Evolutionary conservation across 2,797 vertebrate species (phyloP).

Genomic region (Phyllotis vaccarum): DNA sequence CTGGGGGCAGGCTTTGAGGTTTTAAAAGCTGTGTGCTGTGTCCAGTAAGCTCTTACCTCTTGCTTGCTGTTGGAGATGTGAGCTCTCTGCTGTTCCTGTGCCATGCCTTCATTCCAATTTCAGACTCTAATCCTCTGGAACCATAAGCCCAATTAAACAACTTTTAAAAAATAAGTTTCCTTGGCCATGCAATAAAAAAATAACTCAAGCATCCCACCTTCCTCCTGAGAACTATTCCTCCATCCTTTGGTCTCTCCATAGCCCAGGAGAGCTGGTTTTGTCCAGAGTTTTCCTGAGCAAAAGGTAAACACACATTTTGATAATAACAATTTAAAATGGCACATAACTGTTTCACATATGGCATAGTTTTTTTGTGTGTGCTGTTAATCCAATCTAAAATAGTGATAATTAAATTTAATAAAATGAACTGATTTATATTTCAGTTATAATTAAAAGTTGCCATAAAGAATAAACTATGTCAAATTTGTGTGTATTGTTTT

Average conservation of each 20-base stretch:
- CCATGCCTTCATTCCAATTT: no score
- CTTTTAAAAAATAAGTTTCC: no score
- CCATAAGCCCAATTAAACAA: background rate
- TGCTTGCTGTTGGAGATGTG: background rate
- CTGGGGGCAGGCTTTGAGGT: background rate
- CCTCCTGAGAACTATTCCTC: no score
- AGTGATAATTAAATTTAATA: background rate
- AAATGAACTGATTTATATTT: slow-evolving; percentile 4
- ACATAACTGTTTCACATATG: background rate
- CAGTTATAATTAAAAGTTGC: background rate
- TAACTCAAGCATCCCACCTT: no score
- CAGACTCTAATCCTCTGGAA: background rate
- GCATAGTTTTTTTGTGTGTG: background rate
- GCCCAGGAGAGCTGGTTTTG: background rate
- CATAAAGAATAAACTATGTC: slow-evolving; percentile 19
- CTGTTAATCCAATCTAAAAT: background rate
- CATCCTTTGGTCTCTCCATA: background rate
- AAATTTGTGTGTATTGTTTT: background rate
- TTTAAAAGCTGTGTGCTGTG: background rate
- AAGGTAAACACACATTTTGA: background rate
- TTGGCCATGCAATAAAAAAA: background rate
- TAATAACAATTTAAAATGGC: slow-evolving; percentile 1
- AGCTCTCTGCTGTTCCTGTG: no score
- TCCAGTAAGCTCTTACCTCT: background rate
- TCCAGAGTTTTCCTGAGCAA: background rate